Conservation (phyloP, 1,140 invertebrate species). For the Cardiocondyla obscurior region DNA sequence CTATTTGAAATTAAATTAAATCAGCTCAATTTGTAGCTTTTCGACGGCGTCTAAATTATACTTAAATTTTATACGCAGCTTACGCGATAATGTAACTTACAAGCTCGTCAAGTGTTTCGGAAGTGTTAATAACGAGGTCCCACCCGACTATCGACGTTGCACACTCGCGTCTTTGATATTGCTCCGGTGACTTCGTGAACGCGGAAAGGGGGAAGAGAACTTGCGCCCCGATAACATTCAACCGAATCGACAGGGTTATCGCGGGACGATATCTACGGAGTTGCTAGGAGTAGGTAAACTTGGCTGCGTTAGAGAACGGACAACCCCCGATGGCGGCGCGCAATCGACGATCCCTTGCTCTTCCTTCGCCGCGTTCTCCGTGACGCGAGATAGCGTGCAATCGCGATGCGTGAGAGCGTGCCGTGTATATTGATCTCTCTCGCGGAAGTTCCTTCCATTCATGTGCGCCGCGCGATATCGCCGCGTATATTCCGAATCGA, state of each 20-base stretch:
- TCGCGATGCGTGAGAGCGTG: constrained; percentile 20
- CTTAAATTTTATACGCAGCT: neutral
- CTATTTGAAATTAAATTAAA: neutral
- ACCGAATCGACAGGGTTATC: constrained; percentile 29
- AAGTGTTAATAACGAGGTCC: neutral
- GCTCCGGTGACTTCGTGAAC: constrained; percentile 13
- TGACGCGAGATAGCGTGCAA: constrained; percentile 16
- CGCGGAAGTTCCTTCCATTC: constrained; percentile 5
- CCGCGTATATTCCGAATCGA: constrained; percentile 10
- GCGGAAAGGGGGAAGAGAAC: neutral
- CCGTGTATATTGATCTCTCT: constrained; percentile 9
- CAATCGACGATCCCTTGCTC: constrained; percentile 48
- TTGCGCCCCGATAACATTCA: constrained; percentile 20
- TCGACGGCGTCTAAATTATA: neutral
- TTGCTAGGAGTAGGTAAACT: constrained; percentile 3
- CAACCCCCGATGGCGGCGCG: neutral
- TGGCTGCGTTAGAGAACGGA: constrained; percentile 1
- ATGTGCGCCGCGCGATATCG: constrained; percentile 24
- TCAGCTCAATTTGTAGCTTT: neutral
- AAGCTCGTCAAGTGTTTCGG: neutral
- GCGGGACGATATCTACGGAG: constrained; percentile 10
- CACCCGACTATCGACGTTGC: neutral
- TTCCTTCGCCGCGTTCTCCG: constrained; percentile 11
- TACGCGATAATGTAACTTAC: neutral
- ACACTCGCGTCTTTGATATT: neutral